A percentile compares a stretch with the other conserved stretches of the same genome.
Evolutionary conservation across 2,113 vertebrate genomes (phyloP).

Genomic region (Varanus salvator): DNA sequence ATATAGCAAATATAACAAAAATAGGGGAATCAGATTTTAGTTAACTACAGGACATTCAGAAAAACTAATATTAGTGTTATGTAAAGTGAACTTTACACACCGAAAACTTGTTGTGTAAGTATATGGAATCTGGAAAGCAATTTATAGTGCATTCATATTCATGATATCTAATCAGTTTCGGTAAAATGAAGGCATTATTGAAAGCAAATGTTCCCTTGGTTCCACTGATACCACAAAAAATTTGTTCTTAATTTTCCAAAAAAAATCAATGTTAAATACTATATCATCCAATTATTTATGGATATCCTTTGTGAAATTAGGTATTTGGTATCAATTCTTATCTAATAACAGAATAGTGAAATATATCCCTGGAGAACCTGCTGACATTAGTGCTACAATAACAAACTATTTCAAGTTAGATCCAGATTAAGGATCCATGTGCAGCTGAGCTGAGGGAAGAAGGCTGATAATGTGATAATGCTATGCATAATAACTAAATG

Average conservation of each 20-base stretch:
- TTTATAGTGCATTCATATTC: constrained; percentile 81
- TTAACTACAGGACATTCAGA: constrained; percentile 72
- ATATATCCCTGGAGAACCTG: neutral
- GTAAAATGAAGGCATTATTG: constrained; percentile 78
- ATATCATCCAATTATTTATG: constrained; percentile 50
- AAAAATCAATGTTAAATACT: too few species aligned
- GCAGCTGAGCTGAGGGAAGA: too few species aligned
- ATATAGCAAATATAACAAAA: constrained; percentile 65
- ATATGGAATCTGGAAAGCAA: constrained; percentile 76
- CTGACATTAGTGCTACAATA: constrained; percentile 28
- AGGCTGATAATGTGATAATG: too few species aligned
- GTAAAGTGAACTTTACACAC: constrained; percentile 77
- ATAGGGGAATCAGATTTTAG: constrained; percentile 60
- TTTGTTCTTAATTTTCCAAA: too few species aligned
- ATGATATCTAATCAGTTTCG: constrained; percentile 77
- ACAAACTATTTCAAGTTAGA: constrained; percentile 10
- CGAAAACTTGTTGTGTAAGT: constrained; percentile 74
- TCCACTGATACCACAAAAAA: constrained; percentile 74
- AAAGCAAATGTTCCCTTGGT: constrained; percentile 74
- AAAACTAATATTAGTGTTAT: constrained; percentile 79
- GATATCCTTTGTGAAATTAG: constrained; percentile 60
- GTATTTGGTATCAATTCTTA: constrained; percentile 30
- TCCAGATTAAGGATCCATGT: too few species aligned
- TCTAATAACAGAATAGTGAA: constrained; percentile 32
- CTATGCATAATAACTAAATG: too few species aligned